Conservation (phyloP, 2,888 invertebrate genomes). For the Pristionchus maxplancki region DNA sequence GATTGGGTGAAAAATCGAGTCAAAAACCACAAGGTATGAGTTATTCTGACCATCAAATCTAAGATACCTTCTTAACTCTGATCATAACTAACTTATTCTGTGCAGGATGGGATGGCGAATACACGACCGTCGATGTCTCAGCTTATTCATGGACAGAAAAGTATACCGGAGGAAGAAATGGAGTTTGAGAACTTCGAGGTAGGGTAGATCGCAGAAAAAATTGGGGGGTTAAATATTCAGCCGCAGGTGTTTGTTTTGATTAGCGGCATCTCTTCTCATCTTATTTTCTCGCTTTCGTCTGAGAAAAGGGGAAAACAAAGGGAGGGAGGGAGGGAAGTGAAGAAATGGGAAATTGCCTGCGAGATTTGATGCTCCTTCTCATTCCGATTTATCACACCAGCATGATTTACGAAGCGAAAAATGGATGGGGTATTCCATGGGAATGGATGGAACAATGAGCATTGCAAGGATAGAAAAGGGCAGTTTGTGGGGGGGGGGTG, state of each 20-base stretch:
- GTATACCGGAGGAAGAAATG: constrained; percentile 57
- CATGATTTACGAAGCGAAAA: not conserved
- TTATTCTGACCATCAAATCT: no score
- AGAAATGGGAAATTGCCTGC: constrained; percentile 10
- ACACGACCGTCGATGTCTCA: constrained; percentile 75
- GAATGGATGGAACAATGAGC: constrained; percentile 5
- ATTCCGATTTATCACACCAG: constrained; percentile 10
- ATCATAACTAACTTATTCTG: no score
- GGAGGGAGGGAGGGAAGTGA: not conserved
- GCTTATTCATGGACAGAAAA: constrained; percentile 69
- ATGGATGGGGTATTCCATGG: not conserved
- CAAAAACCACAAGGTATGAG: no score
- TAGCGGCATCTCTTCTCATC: not conserved
- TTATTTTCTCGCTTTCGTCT: not conserved
- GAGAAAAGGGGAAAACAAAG: not conserved
- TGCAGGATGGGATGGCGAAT: constrained; percentile 46
- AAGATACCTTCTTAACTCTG: no score
- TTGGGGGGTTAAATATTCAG: not conserved
- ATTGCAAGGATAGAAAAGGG: not conserved
- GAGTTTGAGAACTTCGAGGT: constrained; percentile 50
- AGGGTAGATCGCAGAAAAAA: not conserved
- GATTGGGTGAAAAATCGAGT: no score
- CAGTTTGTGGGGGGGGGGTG: no score
- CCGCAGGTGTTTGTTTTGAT: not conserved
- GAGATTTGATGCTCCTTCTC: not conserved